Evolutionary conservation across 2,797 vertebrate species (phyloP).

Genomic region (Onychomys arenicola): DNA sequence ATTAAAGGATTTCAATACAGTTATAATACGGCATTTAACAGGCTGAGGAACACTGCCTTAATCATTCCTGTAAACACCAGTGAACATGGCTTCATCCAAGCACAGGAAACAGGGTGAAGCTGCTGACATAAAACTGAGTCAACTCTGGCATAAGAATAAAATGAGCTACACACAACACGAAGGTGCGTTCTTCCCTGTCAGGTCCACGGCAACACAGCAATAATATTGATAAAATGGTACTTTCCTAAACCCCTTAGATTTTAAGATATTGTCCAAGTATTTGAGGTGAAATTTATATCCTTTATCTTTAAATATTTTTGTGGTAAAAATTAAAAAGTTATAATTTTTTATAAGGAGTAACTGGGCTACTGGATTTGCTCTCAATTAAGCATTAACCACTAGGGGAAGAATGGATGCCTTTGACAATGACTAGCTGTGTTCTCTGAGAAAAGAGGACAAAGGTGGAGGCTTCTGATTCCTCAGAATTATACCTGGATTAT

Average conservation of each 20-base stretch:
- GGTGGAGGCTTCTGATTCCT: not conserved
- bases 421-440: not conserved
- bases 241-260: not conserved
- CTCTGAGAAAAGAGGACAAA: not conserved
- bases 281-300: not conserved
- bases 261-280: not conserved
- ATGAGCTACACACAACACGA: not conserved
- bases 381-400: not conserved
- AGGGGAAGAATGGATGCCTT: not conserved
- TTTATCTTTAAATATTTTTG: not conserved
- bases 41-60: not conserved
- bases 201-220: not conserved
- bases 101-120: not conserved
- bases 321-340: not conserved
- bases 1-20: not conserved
- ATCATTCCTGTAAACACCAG: not conserved
- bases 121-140: not conserved
- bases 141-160: not conserved
- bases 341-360: not conserved
- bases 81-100: not conserved
- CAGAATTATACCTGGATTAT: not conserved
- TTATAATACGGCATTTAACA: not conserved
- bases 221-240: not conserved
- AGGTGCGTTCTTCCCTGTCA: not conserved
- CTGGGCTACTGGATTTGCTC: not conserved